Percentiles rank a stretch among this genome's conserved stretches.
phyloP scores from a whole-genome alignment of 2,113 vertebrate genomes.

The Albula glossodonta region DNA sequence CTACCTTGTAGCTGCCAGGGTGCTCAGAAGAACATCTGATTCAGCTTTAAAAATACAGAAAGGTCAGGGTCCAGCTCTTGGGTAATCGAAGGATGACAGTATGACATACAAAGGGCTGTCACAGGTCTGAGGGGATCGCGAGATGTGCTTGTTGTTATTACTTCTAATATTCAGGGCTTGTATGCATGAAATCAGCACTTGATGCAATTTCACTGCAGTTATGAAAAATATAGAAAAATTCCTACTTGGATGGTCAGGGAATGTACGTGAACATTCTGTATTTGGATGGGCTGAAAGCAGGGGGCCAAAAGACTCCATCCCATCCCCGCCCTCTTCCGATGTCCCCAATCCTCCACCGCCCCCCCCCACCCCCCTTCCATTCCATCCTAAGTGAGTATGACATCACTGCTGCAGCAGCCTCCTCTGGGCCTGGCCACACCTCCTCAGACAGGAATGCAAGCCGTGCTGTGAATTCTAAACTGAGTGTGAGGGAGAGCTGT shows the following conservation, averaged over 20 bases:
- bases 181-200: too few relatives aligned
- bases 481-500: background rate
- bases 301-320: background rate
- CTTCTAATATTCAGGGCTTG: background rate
- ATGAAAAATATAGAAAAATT: background rate
- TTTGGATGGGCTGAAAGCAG: background rate
- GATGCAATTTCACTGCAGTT: background rate
- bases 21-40: background rate
- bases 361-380: constrained; percentile 18
- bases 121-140: background rate
- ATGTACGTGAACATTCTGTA: background rate
- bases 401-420: constrained; percentile 72
- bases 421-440: constrained; percentile 42
- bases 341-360: constrained; percentile 32
- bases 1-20: background rate
- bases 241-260: background rate
- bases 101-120: background rate
- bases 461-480: constrained; percentile 37
- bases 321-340: background rate
- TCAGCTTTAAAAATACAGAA: background rate
- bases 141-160: background rate
- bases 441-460: constrained; percentile 6
- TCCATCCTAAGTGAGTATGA: constrained; percentile 56
- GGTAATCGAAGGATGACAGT: background rate
- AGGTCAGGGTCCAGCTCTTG: background rate